Base-by-base conservation (phyloP, 2,888 invertebrate species). In the Fissipunctia ypsillon region DNA sequence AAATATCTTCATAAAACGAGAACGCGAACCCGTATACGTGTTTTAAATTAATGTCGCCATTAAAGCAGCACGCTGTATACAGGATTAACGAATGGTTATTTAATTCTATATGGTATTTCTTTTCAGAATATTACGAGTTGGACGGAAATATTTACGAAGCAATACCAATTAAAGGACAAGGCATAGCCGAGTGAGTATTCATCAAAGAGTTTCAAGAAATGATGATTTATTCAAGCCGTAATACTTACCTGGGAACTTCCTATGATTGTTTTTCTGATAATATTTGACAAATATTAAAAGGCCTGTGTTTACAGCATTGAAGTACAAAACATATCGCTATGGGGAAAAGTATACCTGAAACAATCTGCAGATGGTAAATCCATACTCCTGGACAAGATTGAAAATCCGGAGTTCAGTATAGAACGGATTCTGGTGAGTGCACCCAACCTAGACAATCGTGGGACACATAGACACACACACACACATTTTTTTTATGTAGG, bases 81-180 rank as follows among this genome's bases (percentile, higher is more conserved):
- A n/a, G n/a, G n/a, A 10, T 22, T 22, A 48, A 48, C 16, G 35
- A n/a, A n/a, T 16, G 10, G 12, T 60, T 25, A 25, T 19, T 16
- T n/a, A 28, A 25, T 45, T 45, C 2, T 19, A 6, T 28, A n/a
- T 0, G n/a, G 10, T 1, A 19, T 59, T 31, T 56, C 3, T 48
- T 90, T 88, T 14, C 89, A 94, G 94, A 91, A 28, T 71, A 87
- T 70, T 95, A 94, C 54, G 85, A 91, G 64, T 84, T 94, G 84
- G 72, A 87, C 14, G 94, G 94, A 28, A 84, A 82, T 71, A 78
- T 94, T 54, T 87, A 78, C 56, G 85, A 88, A n/a, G 85, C 83
- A 7, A 52, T 94, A 16, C 92, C 93, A 0, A 61, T 94, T 35
- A 69, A 81, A 45, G 94, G 94, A 41, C 69, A 85, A 50, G 94